phyloP scores from a whole-genome alignment of 2,797 vertebrate species.

The Rhadinocentrus ornatus region DNA sequence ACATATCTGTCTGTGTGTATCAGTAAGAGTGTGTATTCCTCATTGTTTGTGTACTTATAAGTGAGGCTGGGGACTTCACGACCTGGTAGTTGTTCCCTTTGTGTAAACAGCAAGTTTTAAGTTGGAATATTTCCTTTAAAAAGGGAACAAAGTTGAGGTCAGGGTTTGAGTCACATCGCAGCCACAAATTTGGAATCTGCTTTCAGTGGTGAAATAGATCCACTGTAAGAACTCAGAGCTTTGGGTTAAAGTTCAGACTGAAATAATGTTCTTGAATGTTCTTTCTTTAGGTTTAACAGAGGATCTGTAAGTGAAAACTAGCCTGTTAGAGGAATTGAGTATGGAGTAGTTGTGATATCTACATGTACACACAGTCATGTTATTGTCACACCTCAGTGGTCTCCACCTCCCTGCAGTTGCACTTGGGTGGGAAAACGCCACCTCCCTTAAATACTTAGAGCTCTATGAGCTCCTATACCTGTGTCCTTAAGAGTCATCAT shows the following conservation, averaged over 20 bases:
- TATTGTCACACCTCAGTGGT: slow-evolving; percentile 64
- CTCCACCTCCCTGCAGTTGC: slow-evolving; percentile 53
- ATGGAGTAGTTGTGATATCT: neutral
- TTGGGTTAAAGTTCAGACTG: slow-evolving; percentile 1
- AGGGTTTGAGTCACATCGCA: slow-evolving; percentile 23
- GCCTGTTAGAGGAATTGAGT: slow-evolving; percentile 13
- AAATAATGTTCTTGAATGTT: slow-evolving; percentile 3
- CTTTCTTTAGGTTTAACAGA: slow-evolving; percentile 1
- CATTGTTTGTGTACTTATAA: slow-evolving; percentile 18
- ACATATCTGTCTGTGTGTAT: slow-evolving; percentile 2
- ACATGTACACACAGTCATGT: slow-evolving; percentile 3
- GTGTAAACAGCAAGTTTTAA: slow-evolving; percentile 43
- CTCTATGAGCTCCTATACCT: neutral
- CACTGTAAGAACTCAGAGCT: neutral
- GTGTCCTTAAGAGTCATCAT: neutral
- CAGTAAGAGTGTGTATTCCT: neutral
- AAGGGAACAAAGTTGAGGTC: slow-evolving; percentile 52
- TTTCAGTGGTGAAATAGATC: slow-evolving; percentile 43
- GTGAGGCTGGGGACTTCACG: slow-evolving; percentile 4
- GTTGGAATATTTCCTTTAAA: slow-evolving; percentile 39
- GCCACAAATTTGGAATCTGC: slow-evolving; percentile 37
- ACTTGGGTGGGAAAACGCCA: slow-evolving; percentile 64
- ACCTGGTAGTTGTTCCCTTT: slow-evolving; percentile 12
- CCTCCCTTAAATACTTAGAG: slow-evolving; percentile 39
- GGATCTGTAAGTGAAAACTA: neutral